Base-by-base conservation (phyloP, 2,797 vertebrate species). In the Poeciliopsis turneri region DNA sequence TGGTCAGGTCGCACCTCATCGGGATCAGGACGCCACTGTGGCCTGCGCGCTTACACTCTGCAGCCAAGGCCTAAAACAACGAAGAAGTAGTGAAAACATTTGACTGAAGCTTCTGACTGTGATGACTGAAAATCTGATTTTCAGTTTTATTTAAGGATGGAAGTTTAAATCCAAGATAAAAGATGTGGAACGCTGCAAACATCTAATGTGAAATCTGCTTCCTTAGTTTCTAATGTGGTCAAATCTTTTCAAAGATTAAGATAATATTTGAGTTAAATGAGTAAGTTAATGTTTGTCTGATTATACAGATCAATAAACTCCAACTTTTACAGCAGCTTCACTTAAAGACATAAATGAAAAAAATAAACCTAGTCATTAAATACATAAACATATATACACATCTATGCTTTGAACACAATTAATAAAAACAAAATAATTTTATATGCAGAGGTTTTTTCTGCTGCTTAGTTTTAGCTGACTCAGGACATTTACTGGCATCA, bases 1-100 rank as follows among this genome's bases (percentile, higher is more conserved):
- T 96, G 71, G 89, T 95, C 82, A 98, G 87, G 84, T 98, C 97
- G 0, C 97, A 98, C 91, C 96, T 97, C 88, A 96, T 96, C 0
- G 97, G 97, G 76, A 98, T 91, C 84, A 98, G 92, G 79, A 95
- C 94, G 0, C 97, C 97, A 0, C 90, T 90, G 33, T 95, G 94
- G 55, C 96, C 96, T 0, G 95, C 94, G 0, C 94, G 95, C 88
- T 95, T 93, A 91, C 96, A 97, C 88, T 98, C 96, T 9, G 4
- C 59, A 68, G 59, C 75, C 45, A 76, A 13, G 13, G 64, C 95
- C 97, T 98, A 77, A 81, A 87, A 85, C 16, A 2, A 49, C 7
- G 6, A 1, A 1, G 25, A 0, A 20, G 8, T 16, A 15, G 33
- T 39, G 33, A 7, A 23, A 39, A 36, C 61, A 36, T 23, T 39